Conservation (phyloP, 2,113 vertebrate species). For the Heterotis niloticus region DNA sequence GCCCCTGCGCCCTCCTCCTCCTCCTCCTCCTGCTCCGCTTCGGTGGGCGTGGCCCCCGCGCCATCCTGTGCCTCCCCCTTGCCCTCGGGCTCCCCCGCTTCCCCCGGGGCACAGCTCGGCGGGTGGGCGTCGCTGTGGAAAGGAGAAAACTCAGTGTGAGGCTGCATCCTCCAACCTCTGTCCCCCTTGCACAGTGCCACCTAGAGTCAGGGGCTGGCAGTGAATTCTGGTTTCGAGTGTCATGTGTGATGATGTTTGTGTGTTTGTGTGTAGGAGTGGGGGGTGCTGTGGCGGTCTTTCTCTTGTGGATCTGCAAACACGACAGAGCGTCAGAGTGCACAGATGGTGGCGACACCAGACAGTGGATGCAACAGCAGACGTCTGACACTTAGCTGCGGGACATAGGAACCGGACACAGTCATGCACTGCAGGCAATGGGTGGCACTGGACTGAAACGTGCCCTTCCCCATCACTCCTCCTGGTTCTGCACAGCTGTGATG, state of each 20-base stretch:
- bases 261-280: not conserved
- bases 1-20: slow-evolving; percentile 73
- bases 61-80: slow-evolving; percentile 31
- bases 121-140: slow-evolving; percentile 33
- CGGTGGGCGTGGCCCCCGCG: slow-evolving; percentile 13
- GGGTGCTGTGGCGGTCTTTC: not conserved
- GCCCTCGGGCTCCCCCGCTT: slow-evolving; percentile 30
- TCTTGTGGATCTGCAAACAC: slow-evolving; percentile 23
- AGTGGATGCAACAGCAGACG: slow-evolving; percentile 14
- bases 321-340: slow-evolving; percentile 22
- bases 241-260: not conserved
- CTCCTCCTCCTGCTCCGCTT: slow-evolving; percentile 49
- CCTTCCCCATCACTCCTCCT: not conserved
- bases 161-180: slow-evolving; percentile 26
- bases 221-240: not conserved
- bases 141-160: slow-evolving; percentile 37
- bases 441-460: not conserved
- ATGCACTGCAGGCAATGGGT: slow-evolving; percentile 12
- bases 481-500: not conserved
- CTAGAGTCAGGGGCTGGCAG: not conserved
- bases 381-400: slow-evolving; percentile 23
- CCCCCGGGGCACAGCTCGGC: slow-evolving; percentile 28
- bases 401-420: slow-evolving; percentile 25
- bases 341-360: slow-evolving; percentile 27
- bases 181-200: not conserved